These are phyloP conservation scores for Xestia rhomboidea DNA, from an alignment of 2,888 invertebrate genomes.

Conservation along the genomic window DNA sequence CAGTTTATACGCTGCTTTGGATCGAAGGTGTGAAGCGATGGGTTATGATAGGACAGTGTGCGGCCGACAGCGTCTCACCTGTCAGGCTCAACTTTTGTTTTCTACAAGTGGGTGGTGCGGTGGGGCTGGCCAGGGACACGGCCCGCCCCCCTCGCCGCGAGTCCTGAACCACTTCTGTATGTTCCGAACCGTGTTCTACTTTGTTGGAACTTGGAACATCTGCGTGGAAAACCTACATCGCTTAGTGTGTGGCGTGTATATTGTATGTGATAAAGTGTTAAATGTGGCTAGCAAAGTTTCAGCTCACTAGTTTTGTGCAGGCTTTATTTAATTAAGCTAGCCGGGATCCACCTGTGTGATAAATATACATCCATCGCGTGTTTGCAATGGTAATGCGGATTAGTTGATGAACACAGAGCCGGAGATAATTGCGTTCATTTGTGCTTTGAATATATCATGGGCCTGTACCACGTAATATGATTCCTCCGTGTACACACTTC, in stretches of 20 bases:
- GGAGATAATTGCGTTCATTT: slow-evolving; percentile 65
- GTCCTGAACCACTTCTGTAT: slow-evolving; percentile 75
- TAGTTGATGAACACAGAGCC: slow-evolving; percentile 67
- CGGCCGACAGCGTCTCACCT: slow-evolving; percentile 84
- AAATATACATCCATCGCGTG: slow-evolving; percentile 53
- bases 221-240: slow-evolving; percentile 86
- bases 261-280: slow-evolving; percentile 63
- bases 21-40: slow-evolving; percentile 68
- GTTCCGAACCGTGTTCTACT: slow-evolving; percentile 82
- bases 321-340: slow-evolving; percentile 61
- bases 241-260: slow-evolving; percentile 82
- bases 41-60: slow-evolving; percentile 68
- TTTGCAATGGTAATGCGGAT: slow-evolving; percentile 69
- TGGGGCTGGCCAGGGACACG: slow-evolving; percentile 92
- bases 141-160: slow-evolving; percentile 86
- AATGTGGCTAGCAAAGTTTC: slow-evolving; percentile 62
- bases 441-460: slow-evolving; percentile 63
- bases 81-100: slow-evolving; percentile 93
- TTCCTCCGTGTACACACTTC: slow-evolving; percentile 39
- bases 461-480: slow-evolving; percentile 45
- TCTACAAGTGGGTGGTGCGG: slow-evolving; percentile 91
- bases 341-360: slow-evolving; percentile 50
- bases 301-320: slow-evolving; percentile 60
- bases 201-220: slow-evolving; percentile 84
- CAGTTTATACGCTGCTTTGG: slow-evolving; percentile 70